Conservation (phyloP, 2,888 invertebrate genomes). For the Aethes cnicana region DNA sequence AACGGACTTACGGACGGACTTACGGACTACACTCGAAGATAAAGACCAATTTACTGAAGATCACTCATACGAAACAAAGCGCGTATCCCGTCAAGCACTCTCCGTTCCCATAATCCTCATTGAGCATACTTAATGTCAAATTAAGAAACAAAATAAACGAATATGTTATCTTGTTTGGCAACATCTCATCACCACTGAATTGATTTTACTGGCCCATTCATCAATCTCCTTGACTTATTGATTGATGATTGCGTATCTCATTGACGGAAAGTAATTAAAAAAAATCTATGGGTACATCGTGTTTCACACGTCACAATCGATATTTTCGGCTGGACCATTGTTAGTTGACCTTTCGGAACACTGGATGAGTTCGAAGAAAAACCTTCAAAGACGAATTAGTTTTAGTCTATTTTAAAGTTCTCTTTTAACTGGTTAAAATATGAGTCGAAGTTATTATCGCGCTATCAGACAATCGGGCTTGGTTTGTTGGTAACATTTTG, state of each 20-base stretch:
- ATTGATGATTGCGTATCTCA: conserved; percentile 68
- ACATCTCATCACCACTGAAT: conserved; percentile 71
- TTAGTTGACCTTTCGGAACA: conserved; percentile 37
- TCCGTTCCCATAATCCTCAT: conserved; percentile 40
- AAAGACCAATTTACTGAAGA: background rate
- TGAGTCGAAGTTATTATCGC: conserved; percentile 57
- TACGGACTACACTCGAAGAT: background rate
- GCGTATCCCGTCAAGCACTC: conserved; percentile 37
- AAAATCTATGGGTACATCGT: conserved; percentile 52
- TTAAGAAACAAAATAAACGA: conserved; percentile 57
- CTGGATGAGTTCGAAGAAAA: conserved; percentile 17
- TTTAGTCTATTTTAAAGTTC: conserved; percentile 38
- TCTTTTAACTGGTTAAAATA: conserved; percentile 41
- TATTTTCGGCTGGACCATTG: conserved; percentile 40
- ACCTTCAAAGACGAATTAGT: conserved; percentile 1
- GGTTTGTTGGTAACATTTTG: conserved; percentile 50
- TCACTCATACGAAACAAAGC: conserved; percentile 21
- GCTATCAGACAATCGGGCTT: conserved; percentile 61
- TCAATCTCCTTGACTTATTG: conserved; percentile 76
- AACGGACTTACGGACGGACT: too few relatives aligned
- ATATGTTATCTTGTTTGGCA: conserved; percentile 40
- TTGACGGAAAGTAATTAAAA: conserved; percentile 78
- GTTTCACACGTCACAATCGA: conserved; percentile 47
- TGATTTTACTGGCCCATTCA: conserved; percentile 70
- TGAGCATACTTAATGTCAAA: conserved; percentile 74